These are phyloP conservation scores for Augochlora pura DNA, from an alignment of 1,140 invertebrate genomes.

Conservation along the genomic window DNA sequence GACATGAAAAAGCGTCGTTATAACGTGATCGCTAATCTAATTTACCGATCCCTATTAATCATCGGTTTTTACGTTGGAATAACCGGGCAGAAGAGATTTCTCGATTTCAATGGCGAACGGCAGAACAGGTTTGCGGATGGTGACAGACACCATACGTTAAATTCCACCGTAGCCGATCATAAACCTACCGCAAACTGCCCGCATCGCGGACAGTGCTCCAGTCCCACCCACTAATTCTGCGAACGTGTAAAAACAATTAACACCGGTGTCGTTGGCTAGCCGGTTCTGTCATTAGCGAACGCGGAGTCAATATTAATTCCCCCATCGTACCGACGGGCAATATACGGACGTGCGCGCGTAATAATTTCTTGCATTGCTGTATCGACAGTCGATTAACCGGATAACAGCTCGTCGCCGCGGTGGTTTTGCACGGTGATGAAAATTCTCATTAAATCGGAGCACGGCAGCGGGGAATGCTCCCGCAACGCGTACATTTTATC, in stretches of 20 bases:
- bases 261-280: background rate
- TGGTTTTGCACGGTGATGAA: background rate
- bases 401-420: background rate
- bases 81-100: no score
- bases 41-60: no score
- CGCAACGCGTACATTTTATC: background rate
- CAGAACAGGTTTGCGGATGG: no score
- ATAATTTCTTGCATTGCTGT: background rate
- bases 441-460: conserved; percentile 3
- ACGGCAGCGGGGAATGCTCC: background rate
- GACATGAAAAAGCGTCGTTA: no score
- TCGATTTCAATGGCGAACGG: no score
- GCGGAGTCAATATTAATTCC: background rate
- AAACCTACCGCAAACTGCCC: no score
- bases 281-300: background rate
- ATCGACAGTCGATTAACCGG: conserved; percentile 1
- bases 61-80: no score
- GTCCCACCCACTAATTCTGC: background rate
- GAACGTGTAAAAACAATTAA: background rate
- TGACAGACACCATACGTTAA: background rate
- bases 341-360: background rate
- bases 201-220: background rate
- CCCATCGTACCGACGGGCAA: background rate
- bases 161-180: background rate
- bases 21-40: no score